Percentiles rank a stretch among this genome's conserved stretches.
These are phyloP conservation scores for Trissolcus japonicus DNA, from an alignment of 2,888 invertebrate species.

Conservation along the genomic window DNA sequence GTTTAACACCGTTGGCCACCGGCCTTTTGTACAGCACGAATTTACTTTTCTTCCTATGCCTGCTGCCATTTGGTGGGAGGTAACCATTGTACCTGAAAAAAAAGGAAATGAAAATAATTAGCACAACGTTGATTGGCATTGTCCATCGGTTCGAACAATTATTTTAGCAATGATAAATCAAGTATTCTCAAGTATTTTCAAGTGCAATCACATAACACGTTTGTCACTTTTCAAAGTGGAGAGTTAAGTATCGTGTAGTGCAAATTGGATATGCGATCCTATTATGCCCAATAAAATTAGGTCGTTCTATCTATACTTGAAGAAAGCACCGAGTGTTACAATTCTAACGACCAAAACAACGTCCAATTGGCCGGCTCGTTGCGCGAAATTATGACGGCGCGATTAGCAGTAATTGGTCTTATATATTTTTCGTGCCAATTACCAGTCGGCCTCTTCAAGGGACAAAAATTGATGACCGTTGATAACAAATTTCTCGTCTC, in stretches of 20 bases:
- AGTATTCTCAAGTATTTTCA: constrained; percentile 26
- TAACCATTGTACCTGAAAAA: constrained; percentile 91
- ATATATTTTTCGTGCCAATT: constrained; percentile 16
- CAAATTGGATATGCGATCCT: constrained; percentile 63
- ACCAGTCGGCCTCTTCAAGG: background rate
- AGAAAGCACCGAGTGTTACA: constrained; percentile 48
- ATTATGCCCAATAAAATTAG: constrained; percentile 59
- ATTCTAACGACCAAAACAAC: constrained; percentile 34
- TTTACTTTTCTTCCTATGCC: constrained; percentile 95
- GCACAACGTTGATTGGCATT: background rate
- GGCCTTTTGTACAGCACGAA: constrained; percentile 92
- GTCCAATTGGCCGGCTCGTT: constrained; percentile 26
- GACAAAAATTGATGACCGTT: background rate
- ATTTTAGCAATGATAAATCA: constrained; percentile 12
- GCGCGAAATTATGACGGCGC: constrained; percentile 24
- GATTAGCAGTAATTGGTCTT: constrained; percentile 21
- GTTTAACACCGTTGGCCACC: constrained; percentile 93
- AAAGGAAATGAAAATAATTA: constrained; percentile 11
- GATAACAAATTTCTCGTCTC: too few species aligned
- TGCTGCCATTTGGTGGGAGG: constrained; percentile 90
- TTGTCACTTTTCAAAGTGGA: constrained; percentile 33
- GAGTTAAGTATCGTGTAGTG: constrained; percentile 54
- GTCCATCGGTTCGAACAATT: background rate
- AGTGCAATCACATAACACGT: constrained; percentile 46
- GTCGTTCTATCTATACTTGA: constrained; percentile 47